Percentiles rank a stretch among this genome's conserved stretches.
phyloP scores from a whole-genome alignment of 2,888 invertebrate genomes.

The Cyrtodaria siliqua region DNA sequence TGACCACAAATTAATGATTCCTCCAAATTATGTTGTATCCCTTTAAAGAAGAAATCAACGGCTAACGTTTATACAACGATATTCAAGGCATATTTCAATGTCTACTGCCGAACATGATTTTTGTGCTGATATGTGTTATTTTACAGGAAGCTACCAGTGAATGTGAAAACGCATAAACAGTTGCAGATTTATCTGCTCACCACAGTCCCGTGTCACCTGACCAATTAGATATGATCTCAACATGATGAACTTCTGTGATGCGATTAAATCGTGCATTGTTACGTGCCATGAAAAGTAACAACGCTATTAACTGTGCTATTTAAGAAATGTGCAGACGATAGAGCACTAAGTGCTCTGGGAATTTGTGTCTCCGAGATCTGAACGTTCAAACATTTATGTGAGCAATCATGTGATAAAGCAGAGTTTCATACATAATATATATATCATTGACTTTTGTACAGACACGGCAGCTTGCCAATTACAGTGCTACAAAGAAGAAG shows the following conservation, averaged over 20 bases:
- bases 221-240: slow-evolving; percentile 5
- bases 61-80: no score
- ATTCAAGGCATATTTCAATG: no score
- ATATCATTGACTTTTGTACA: slow-evolving; percentile 56
- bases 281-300: no score
- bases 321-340: slow-evolving; percentile 1
- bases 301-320: slow-evolving; percentile 7
- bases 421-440: slow-evolving; percentile 61
- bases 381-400: slow-evolving; percentile 10
- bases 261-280: no score
- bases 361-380: slow-evolving; percentile 34
- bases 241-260: background rate
- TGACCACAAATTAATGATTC: background rate
- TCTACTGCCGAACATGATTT: no score
- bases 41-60: no score
- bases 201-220: no score
- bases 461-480: slow-evolving; percentile 36
- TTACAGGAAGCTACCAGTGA: no score
- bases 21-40: no score
- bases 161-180: no score
- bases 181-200: no score
- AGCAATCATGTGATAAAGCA: slow-evolving; percentile 64
- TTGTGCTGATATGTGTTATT: no score
- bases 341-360: slow-evolving; percentile 8
- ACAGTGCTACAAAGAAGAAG: slow-evolving; percentile 8